Evolutionary conservation across 2,888 invertebrate genomes (phyloP), one percentile per base, ranked within the genome.

Genomic region (Norana najaformis): DNA sequence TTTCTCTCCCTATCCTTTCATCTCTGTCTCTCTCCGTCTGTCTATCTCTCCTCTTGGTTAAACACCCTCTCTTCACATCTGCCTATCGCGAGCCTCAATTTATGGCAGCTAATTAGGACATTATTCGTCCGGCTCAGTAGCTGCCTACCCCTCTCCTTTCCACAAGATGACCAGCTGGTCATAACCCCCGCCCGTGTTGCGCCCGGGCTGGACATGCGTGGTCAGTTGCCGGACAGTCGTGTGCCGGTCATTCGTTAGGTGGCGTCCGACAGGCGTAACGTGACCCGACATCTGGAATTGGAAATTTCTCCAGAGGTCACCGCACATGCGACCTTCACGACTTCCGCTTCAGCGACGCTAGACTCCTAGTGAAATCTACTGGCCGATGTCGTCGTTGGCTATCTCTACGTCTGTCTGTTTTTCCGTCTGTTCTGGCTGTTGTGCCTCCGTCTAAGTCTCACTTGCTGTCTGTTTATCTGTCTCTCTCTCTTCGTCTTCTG

Each of bases 41-140:
- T 47, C 47, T 18, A 47, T 47, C 47, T 20, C 3, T 23, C n/a
- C n/a, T 53, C 53, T 53, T 23, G 3, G 4, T 23, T 69, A 5
- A 6, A 11, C 4, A 11, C 69, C 30, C 69, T 69, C n/a, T n/a
- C 30, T 16, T n/a, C 11, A 30, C 69, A n/a, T 69, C n/a, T n/a
- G 69, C 69, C 69, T n/a, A 69, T 69, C 69, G n/a, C n/a, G 69
- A 69, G 69, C 69, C 69, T 69, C 69, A 69, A 69, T 69, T 69
- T 69, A 69, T 69, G 69, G 69, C 69, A 69, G 69, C 69, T 69
- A 69, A 69, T 69, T 69, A 69, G 69, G 69, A 69, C 69, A 69
- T 69, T 69, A 69, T 69, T 69, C 69, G 69, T 8, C 69, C 69
- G 69, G n/a, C 69, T 69, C 69, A 69, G 47, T 47, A 23, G 47